phyloP scores from a whole-genome alignment of 1,140 invertebrate species.

The Ctenoplectra terminalis region DNA sequence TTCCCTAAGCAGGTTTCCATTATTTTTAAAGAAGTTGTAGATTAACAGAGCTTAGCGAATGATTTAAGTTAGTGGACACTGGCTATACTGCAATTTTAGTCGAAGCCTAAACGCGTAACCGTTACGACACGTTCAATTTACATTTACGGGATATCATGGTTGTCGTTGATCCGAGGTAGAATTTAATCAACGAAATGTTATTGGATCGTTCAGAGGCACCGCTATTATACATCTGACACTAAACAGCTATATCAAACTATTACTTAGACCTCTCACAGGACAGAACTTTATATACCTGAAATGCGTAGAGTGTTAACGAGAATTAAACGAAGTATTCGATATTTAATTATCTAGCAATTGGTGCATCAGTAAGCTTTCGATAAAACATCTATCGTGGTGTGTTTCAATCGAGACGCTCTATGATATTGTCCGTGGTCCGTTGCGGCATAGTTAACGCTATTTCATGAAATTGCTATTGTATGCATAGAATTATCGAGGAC shows the following conservation, averaged over 20 bases:
- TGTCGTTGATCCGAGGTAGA: background rate
- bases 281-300: background rate
- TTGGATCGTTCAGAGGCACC: slow-evolving; percentile 29
- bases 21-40: background rate
- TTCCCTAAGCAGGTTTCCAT: background rate
- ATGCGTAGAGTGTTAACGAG: slow-evolving; percentile 11
- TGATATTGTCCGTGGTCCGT: slow-evolving; percentile 24
- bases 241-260: slow-evolving; percentile 18
- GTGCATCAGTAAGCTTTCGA: slow-evolving; percentile 25
- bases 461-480: slow-evolving; percentile 27
- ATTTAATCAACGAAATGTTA: background rate
- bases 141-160: background rate
- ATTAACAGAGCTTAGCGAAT: background rate
- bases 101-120: slow-evolving; percentile 9
- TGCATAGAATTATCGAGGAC: slow-evolving; percentile 38
- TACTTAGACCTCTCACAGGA: slow-evolving; percentile 10
- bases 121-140: background rate
- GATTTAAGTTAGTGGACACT: background rate
- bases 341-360: slow-evolving; percentile 18
- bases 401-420: slow-evolving; percentile 33
- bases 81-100: background rate
- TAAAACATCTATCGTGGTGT: slow-evolving; percentile 5
- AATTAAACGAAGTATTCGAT: slow-evolving; percentile 3
- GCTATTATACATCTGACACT: background rate
- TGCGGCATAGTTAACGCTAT: slow-evolving; percentile 23